These are phyloP conservation scores for Alethe diademata DNA, from an alignment of 2,113 vertebrate species.

Conservation along the genomic window DNA sequence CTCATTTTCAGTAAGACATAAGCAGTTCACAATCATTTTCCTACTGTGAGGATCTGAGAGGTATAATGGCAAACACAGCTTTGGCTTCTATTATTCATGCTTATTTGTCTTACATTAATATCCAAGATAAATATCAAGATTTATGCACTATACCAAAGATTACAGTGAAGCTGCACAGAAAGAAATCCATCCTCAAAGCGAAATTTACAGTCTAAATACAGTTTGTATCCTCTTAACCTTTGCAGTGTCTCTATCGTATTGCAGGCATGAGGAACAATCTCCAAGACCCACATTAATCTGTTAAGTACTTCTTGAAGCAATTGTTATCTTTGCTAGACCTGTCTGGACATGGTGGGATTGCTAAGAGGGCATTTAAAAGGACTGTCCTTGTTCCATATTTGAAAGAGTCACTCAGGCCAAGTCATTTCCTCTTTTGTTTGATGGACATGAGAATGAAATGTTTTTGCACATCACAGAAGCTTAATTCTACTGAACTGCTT, in stretches of 20 bases:
- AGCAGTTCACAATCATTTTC: background rate
- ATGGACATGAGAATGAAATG: background rate
- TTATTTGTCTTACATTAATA: background rate
- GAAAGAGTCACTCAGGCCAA: background rate
- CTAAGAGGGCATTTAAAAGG: background rate
- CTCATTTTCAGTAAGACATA: background rate
- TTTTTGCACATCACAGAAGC: background rate
- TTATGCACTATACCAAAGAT: background rate
- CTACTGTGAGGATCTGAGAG: background rate
- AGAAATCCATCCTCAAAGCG: background rate
- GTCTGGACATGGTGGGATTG: background rate
- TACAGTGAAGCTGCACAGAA: background rate
- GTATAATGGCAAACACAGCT: background rate
- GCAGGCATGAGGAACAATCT: background rate
- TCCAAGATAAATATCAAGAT: background rate
- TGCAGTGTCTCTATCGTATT: background rate
- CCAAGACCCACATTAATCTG: background rate
- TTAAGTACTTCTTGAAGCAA: background rate
- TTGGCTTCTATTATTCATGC: background rate
- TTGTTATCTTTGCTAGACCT: background rate
- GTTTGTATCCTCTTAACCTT: background rate
- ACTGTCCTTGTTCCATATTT: background rate
- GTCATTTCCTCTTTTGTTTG: background rate
- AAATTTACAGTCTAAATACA: background rate
- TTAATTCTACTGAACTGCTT: background rate